phyloP scores from a whole-genome alignment of 2,888 invertebrate species.

The Parelbella ahira region DNA sequence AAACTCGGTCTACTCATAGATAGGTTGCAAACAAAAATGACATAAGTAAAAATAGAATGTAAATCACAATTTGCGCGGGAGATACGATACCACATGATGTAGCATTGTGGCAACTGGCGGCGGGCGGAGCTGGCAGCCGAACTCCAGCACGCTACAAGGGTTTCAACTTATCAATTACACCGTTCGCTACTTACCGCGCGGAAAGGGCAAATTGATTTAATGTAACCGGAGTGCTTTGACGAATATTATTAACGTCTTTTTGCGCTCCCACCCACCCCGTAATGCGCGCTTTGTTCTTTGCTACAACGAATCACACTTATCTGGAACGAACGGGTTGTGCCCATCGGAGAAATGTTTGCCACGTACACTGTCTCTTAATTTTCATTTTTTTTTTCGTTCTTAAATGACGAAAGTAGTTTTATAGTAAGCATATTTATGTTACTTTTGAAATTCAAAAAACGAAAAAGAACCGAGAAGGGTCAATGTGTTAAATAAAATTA shows the following conservation, averaged over 20 bases:
- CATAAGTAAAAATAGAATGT: conserved; percentile 25
- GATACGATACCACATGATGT: conserved; percentile 24
- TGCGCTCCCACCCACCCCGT: conserved; percentile 68
- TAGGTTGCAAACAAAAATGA: too few relatives aligned
- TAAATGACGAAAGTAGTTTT: too few relatives aligned
- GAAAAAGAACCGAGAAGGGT: too few relatives aligned
- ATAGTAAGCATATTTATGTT: too few relatives aligned
- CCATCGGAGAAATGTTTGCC: conserved; percentile 14
- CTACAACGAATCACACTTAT: conserved; percentile 77
- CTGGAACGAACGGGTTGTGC: conserved; percentile 41
- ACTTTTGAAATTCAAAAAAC: too few relatives aligned
- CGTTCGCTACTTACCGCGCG: conserved; percentile 80
- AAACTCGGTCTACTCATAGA: too few relatives aligned
- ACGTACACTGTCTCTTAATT: conserved; percentile 9
- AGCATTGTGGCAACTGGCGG: conserved; percentile 22
- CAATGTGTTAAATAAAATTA: too few relatives aligned
- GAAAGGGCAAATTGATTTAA: conserved; percentile 81
- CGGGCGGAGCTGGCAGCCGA: conserved; percentile 50
- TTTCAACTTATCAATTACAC: conserved; percentile 81
- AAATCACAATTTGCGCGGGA: conserved; percentile 26
- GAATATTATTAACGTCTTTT: conserved; percentile 81
- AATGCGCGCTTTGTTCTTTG: conserved; percentile 76
- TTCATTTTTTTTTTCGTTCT: too few relatives aligned
- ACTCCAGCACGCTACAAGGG: conserved; percentile 78
- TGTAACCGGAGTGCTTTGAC: conserved; percentile 81